Evolutionary conservation across 1,140 invertebrate genomes (phyloP), one percentile per base, ranked within the genome.

Genomic region (Nebria ingens): DNA sequence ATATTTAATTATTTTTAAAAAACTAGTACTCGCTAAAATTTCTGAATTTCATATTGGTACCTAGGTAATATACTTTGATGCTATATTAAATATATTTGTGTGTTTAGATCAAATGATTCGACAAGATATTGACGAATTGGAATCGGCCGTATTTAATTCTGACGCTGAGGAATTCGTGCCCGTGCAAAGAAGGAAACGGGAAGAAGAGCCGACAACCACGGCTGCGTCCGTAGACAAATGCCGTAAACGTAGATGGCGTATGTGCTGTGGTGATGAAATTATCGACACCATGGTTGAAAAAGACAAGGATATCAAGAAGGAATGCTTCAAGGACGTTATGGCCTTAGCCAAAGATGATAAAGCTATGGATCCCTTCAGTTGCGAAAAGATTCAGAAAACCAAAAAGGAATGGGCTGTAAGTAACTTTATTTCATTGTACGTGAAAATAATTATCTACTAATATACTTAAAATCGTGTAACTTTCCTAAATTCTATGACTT

Each of bases 371-470:
- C 64, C 64, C 4, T 67, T 67, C 59, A 63, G 59, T 55, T 67
- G 65, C 52, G 51, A 57, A 21, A 60, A 60, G 51, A 58, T 62
- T 17, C 58, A 64, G 9, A 65, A 62, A 52, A 53, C 55, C 21
- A 57, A 57, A 38, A 65, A 53, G 45, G 61, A 68, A n/a, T 64
- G 66, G 58, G 55, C 54, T 17, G 66, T 68, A 58, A 65, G 62
- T 57, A 19, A 23, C 17, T 34, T 34, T 34, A 34, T 34, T 34
- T n/a, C n/a, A n/a, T n/a, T n/a, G n/a, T n/a, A n/a, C n/a, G n/a
- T n/a, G n/a, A n/a, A n/a, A n/a, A n/a, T n/a, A n/a, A n/a, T n/a
- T n/a, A n/a, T n/a, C n/a, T n/a, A n/a, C n/a, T n/a, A n/a, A n/a
- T n/a, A n/a, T n/a, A n/a, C n/a, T n/a, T n/a, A n/a, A n/a, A n/a